These are phyloP conservation scores for Nasonovia ribisnigri DNA, from an alignment of 2,888 invertebrate species.

Conservation along the genomic window DNA sequence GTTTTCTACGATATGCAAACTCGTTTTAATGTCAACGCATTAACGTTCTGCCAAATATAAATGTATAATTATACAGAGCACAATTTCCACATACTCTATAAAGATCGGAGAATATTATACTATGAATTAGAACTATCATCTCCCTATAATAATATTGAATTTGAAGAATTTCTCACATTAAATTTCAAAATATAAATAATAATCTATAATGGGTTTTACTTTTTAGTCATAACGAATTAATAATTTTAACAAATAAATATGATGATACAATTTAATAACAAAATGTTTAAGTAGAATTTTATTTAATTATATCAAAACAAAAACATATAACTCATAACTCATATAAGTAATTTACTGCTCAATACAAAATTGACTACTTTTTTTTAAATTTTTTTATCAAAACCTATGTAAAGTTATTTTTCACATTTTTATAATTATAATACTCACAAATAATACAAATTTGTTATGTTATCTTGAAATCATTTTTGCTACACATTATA, in stretches of 20 bases:
- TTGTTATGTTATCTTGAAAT: not conserved
- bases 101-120: not conserved
- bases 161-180: not conserved
- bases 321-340: too few species aligned
- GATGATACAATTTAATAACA: not conserved
- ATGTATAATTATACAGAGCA: not conserved
- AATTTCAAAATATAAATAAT: not conserved
- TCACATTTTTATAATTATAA: too few species aligned
- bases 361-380: not conserved
- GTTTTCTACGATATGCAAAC: not conserved
- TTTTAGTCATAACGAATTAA: not conserved
- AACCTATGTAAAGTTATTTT: too few species aligned
- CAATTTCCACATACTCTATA: not conserved
- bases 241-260: not conserved
- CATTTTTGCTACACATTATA: too few species aligned
- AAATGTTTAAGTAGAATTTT: not conserved
- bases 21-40: conserved; percentile 35
- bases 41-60: conserved; percentile 13
- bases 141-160: not conserved
- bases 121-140: not conserved
- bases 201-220: not conserved
- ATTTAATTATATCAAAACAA: not conserved
- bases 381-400: not conserved
- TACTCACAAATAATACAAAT: not conserved
- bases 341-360: not conserved